Evolutionary conservation across 1,140 invertebrate species (phyloP), one percentile per base, ranked within the genome.

Genomic region (Pogonognathellus flavescens): DNA sequence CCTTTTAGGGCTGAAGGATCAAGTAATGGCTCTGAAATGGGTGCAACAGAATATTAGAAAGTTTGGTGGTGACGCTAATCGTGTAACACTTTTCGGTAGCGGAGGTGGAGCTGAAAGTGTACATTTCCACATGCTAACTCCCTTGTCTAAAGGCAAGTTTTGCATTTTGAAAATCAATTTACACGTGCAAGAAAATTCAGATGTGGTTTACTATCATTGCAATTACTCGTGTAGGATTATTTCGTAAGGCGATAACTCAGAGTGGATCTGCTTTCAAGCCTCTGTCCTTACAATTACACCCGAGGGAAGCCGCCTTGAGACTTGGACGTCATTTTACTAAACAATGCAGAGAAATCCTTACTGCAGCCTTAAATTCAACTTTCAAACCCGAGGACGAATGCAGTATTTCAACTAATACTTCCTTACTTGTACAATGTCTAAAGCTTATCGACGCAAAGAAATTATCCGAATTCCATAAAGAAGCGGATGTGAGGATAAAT

Each of bases 21-120:
- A 92, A 84, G 82, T 90, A 1, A 88, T 91, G 89, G 91, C 90
- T 5, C 81, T 92, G 11, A 76, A 85, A 55, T 88, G 87, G 87
- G 5, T 88, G 88, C 87, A 90, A 59, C 87, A 90, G 60, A 91
- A 92, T 83, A 91, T 91, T 9, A 86, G 85, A 9, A 87, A 88
- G 66, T 92, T 92, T 87, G 88, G 88, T 60, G 91, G 90, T 4
- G 90, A 91, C 86, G 87, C 89, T 0, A 88, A 89, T n/a, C 84
- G 88, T 55, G 89, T 92, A 11, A 91, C 90, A 11, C 83, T 91
- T 5, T 89, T 91, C 86, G 91, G 91, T 7, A 89, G 90, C 55
- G 89, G 89, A 11, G 87, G 90, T 70, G 91, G 91, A 8, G 90
- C 91, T 7, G 88, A 89, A 13, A 90, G 90, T 62, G 90, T 92